These are phyloP conservation scores for Thymelicus lineola DNA, from an alignment of 2,888 invertebrate genomes.

Conservation along the genomic window DNA sequence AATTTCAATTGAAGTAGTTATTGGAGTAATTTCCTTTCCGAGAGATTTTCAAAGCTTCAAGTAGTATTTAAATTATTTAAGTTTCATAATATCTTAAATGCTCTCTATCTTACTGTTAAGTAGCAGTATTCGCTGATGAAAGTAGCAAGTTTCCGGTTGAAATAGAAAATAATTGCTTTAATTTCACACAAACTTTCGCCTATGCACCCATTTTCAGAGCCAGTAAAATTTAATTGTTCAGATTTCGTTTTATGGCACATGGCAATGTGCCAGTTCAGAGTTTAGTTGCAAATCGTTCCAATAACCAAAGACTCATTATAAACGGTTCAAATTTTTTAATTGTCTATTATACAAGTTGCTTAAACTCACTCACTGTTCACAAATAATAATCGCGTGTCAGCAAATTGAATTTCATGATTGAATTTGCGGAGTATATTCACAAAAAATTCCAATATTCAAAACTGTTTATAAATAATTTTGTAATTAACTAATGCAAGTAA, in stretches of 20 bases:
- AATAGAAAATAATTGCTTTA: constrained; percentile 31
- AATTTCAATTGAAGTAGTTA: too few relatives aligned
- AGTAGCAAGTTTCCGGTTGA: constrained; percentile 18
- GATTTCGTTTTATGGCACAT: constrained; percentile 45
- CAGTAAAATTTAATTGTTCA: constrained; percentile 45
- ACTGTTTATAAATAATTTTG: too few relatives aligned
- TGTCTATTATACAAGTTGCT: too few relatives aligned
- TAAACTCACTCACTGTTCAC: not conserved
- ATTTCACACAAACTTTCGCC: constrained; percentile 36
- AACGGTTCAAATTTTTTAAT: not conserved
- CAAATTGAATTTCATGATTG: too few relatives aligned
- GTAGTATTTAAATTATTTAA: too few relatives aligned
- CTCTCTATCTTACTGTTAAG: not conserved
- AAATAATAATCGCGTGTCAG: too few relatives aligned
- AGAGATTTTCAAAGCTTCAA: too few relatives aligned
- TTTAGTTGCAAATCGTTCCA: constrained; percentile 30
- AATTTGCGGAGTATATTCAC: too few relatives aligned
- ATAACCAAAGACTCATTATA: constrained; percentile 21
- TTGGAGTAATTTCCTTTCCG: too few relatives aligned
- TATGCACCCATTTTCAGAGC: constrained; percentile 43
- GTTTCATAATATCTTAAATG: not conserved
- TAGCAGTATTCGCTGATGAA: not conserved
- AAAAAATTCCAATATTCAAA: too few relatives aligned
- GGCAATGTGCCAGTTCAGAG: constrained; percentile 40
- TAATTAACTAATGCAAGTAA: too few relatives aligned